Evolutionary conservation across 2,888 invertebrate genomes (phyloP), one percentile per base, ranked within the genome.

Genomic region (Dione juno): DNA sequence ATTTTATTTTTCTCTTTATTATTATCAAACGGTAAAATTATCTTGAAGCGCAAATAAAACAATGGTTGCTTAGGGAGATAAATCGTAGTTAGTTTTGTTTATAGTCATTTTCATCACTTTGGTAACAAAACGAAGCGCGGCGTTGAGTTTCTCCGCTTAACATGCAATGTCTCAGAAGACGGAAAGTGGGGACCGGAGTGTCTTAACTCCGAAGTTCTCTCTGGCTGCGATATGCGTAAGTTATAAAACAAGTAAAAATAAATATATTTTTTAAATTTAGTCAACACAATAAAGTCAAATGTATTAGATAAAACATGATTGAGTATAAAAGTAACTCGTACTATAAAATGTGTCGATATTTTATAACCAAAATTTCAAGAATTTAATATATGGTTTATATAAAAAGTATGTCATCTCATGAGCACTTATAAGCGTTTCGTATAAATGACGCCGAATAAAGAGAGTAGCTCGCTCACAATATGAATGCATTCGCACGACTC

Each of bases 1-100:
- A 74, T 72, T 78, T 72, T 58, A 70, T 72, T 74, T 68, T 65
- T 75, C 70, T 74, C 53, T 75, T 73, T 72, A 73, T 76, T 75
- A n/a, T n/a, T n/a, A n/a, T n/a, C 73, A 74, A 75, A 65, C 37
- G 45, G 65, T 73, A 63, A 52, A 70, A 69, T 75, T 75, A 68
- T 74, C 58, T 75, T n/a, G 57, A 40, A 59, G 65, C 73, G 69
- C 41, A 65, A 73, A 67, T 65, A 28, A 64, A 68, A 54, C 16
- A 66, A 53, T 43, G 43, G 52, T 19, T 66, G 64, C 45, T 61
- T 52, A 9, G 14, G 21, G n/a, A 13, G 21, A 52, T 45, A 64
- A 59, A 48, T 68, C 6, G 9, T 21, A 59, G 14, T 21, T 43
- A n/a, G n/a, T n/a, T n/a, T n/a, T n/a, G n/a, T n/a, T n/a, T n/a